Conservation (phyloP, 2,797 vertebrate species). For the Coilia nasus region DNA sequence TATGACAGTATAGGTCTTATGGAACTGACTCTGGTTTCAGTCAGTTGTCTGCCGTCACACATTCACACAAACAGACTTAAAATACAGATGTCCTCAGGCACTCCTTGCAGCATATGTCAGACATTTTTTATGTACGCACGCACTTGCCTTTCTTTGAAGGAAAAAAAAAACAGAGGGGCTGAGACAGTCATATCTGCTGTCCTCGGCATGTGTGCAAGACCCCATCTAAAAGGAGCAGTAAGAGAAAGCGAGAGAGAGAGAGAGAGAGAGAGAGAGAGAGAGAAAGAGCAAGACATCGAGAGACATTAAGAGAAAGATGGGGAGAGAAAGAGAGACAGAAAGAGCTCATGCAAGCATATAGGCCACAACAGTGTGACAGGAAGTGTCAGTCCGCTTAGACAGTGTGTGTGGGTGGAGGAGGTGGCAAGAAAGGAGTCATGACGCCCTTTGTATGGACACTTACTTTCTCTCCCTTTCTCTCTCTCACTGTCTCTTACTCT, state of each 20-base stretch:
- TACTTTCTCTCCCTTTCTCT: background rate
- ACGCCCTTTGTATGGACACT: background rate
- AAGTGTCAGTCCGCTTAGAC: conserved; percentile 4
- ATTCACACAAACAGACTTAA: background rate
- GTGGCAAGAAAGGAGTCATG: background rate
- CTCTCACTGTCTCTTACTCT: background rate
- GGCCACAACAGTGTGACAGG: background rate
- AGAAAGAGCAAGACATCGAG: no score
- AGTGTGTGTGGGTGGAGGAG: conserved; percentile 2
- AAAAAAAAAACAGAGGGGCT: background rate
- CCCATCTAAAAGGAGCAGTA: background rate
- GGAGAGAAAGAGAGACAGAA: no score
- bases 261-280: no score
- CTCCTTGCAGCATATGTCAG: background rate
- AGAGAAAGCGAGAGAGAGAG: background rate
- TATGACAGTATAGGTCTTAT: no score
- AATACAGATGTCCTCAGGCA: background rate
- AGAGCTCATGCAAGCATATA: no score
- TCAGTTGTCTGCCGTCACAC: background rate
- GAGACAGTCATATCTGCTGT: background rate
- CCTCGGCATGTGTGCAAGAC: background rate
- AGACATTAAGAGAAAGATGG: no score
- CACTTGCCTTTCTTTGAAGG: background rate
- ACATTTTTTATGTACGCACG: background rate
- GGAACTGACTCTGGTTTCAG: background rate